Base-by-base conservation (phyloP, 2,888 invertebrate genomes). In the Smittia aterrima region DNA sequence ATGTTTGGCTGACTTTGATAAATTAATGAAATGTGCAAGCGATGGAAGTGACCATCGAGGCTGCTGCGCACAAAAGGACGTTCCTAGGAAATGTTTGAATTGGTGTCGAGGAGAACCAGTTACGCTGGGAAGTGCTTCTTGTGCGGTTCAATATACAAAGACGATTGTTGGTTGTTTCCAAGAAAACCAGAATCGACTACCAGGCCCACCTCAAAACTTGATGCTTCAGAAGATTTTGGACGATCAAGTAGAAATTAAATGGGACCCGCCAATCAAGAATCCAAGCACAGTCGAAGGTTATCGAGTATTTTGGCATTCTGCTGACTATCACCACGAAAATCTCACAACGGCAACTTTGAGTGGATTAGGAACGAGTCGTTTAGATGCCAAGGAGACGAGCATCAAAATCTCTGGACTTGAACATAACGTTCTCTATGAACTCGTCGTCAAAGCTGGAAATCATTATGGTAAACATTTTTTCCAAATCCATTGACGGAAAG, bases 1-100 rank as follows among this genome's bases (percentile, higher is more conserved):
- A 79, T 94, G 93, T 80, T 88, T 93, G 79, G 87, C 88, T 75
- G 93, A 93, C 82, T 91, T 93, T 79, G 90, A 92, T 80, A 93
- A 93, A 79, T 84, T 93, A 70, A 92, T 93, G 92, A 90, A 89
- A 79, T 94, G 94, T 79, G 93, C 93, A 0, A 91, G 93, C 0
- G 90, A 90, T 78, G 90, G 90, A 4, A 82, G 87, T 77, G 94
- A 95, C 81, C 95, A 95, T 82, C 86, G 93, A 58, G 88, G 89
- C 76, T 95, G 95, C 80, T 95, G 95, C 81, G 89, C 90, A 0
- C 89, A 90, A 20, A 88, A 88, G 83, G 90, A 91, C 64, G 93
- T 95, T 0, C 92, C 93, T 0, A 86, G 92, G 40, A 87, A 89
- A 77, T 95, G 94, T 80, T 83, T 94, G 77, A 92, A 93, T 79